Percentiles rank a stretch among this genome's conserved stretches.
Evolutionary conservation across 2,113 vertebrate species (phyloP).

Genomic region (Tauraco erythrolophus): DNA sequence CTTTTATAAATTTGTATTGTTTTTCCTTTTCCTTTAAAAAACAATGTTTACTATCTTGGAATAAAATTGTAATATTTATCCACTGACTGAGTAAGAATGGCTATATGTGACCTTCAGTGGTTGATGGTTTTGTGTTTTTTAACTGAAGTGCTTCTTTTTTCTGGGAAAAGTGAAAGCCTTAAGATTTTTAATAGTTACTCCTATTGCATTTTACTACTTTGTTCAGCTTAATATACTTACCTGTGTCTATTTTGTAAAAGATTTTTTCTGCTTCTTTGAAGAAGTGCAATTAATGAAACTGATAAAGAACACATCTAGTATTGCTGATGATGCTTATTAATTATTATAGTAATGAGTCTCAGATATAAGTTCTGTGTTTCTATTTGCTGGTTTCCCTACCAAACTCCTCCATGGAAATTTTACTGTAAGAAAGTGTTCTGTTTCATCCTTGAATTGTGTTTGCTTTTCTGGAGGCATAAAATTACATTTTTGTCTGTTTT

Average conservation of each 20-base stretch:
- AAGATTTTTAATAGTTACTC: not conserved
- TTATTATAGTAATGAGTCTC: not conserved
- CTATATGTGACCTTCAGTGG: not conserved
- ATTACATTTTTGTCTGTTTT: not conserved
- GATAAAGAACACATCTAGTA: not conserved
- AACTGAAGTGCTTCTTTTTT: not conserved
- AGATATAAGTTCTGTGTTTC: not conserved
- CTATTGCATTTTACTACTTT: not conserved
- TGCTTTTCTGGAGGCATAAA: not conserved
- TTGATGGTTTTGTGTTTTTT: not conserved
- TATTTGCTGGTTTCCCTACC: not conserved
- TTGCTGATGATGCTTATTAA: not conserved
- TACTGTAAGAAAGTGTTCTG: not conserved
- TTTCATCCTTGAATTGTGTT: not conserved
- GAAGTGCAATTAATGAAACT: not conserved
- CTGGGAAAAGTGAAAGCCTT: not conserved
- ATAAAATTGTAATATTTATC: not conserved
- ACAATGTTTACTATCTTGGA: rapidly evolving
- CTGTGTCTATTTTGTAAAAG: not conserved
- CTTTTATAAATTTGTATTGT: not conserved
- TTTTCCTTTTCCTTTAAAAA: not conserved
- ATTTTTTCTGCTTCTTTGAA: not conserved
- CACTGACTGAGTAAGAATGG: not conserved
- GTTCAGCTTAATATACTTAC: not conserved
- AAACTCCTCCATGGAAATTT: not conserved